phyloP scores from a whole-genome alignment of 2,797 vertebrate species.

The Coregonus suidteri region DNA sequence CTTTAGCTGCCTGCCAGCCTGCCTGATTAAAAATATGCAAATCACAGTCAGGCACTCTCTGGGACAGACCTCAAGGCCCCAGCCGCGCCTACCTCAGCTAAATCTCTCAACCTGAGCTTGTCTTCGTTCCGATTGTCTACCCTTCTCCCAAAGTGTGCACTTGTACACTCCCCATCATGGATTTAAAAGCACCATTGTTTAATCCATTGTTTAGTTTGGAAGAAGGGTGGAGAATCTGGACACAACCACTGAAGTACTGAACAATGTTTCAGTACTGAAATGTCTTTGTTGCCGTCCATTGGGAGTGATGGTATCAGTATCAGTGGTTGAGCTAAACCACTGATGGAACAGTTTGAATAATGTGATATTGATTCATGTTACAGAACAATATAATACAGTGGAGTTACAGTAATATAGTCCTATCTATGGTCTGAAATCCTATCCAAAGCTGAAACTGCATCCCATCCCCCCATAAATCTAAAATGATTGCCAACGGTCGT shows the following conservation, averaged over 20 bases:
- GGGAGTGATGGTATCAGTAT: not conserved
- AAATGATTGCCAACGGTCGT: too few species aligned
- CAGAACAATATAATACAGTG: not conserved
- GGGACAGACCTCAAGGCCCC: too few species aligned
- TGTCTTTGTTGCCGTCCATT: not conserved
- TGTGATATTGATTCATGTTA: not conserved
- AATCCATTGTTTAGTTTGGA: too few species aligned
- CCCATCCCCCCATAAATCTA: too few species aligned
- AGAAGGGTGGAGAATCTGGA: not conserved
- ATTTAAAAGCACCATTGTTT: too few species aligned
- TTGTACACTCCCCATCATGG: not conserved
- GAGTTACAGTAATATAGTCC: too few species aligned
- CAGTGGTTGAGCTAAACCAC: not conserved
- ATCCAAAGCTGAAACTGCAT: too few species aligned
- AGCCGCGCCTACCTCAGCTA: not conserved
- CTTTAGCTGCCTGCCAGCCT: constrained; percentile 1
- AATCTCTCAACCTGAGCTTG: not conserved
- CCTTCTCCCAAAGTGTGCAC: not conserved
- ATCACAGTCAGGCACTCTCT: not conserved
- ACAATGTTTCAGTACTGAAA: not conserved
- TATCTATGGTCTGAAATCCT: too few species aligned
- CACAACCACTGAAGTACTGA: not conserved
- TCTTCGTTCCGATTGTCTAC: not conserved
- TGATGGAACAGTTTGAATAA: not conserved
- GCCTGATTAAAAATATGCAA: not conserved